These are phyloP conservation scores for Xiphias gladius DNA, from an alignment of 2,113 vertebrate genomes.

Conservation along the genomic window DNA sequence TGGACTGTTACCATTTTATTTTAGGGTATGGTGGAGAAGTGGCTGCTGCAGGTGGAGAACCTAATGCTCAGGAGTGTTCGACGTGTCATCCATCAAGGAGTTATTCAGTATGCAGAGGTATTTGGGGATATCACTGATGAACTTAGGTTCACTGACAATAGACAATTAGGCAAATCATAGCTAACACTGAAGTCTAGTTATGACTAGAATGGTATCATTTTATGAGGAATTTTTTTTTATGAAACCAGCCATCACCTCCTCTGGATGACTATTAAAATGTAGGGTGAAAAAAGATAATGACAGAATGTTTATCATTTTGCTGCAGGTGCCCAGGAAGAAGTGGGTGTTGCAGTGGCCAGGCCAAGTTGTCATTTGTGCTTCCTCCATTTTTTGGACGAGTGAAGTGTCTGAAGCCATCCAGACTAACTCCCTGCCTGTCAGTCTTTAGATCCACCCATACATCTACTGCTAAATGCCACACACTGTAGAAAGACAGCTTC, in stretches of 20 bases:
- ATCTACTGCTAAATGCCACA: conserved; percentile 76
- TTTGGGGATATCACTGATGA: conserved; percentile 7
- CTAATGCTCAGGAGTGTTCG: conserved; percentile 89
- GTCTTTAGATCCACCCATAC: conserved; percentile 34
- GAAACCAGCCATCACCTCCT: not conserved
- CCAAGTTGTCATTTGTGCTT: conserved; percentile 94
- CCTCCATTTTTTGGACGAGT: conserved; percentile 93
- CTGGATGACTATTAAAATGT: not conserved
- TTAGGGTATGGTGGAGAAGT: conserved; percentile 96
- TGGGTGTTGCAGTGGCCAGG: conserved; percentile 97
- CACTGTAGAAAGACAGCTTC: not conserved
- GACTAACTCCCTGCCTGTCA: conserved; percentile 86
- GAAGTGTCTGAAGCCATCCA: conserved; percentile 91
- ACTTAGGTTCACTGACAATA: not conserved
- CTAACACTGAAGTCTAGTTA: not conserved
- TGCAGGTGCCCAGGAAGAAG: conserved; percentile 87
- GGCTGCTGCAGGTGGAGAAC: conserved; percentile 92
- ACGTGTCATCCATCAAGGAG: conserved; percentile 86
- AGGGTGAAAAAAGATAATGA: not conserved
- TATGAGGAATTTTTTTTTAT: not conserved
- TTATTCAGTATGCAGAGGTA: conserved; percentile 88
- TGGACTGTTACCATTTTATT: conserved; percentile 4
- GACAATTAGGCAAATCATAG: not conserved
- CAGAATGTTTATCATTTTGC: not conserved
- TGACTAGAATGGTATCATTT: conserved; percentile 6